Base-by-base conservation (phyloP, 2,888 invertebrate genomes). In the Pomacea canaliculata region DNA sequence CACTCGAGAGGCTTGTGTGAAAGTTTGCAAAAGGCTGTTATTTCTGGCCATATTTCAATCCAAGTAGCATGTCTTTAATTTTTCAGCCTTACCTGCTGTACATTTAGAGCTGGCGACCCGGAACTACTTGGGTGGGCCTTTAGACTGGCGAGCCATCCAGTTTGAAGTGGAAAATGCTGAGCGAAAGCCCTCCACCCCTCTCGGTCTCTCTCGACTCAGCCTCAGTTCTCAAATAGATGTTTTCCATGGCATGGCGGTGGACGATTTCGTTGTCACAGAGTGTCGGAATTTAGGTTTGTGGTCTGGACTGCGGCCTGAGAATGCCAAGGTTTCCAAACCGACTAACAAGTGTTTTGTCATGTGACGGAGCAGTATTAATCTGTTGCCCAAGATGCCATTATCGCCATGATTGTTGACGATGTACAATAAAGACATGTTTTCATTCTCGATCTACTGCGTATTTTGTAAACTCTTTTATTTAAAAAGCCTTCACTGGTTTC, bases 81-180 rank as follows among this genome's bases (percentile, higher is more conserved):
- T 83, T 81, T 62, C 84, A 90, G 90, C 88, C 7, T 78, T 89
- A 56, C 89, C 90, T 3, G 84, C 84, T n/a, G 85, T 89, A 37
- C 87, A 86, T 76, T 80, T 89, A 63, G 89, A 89, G 63, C 83
- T 90, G 19, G 88, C 87, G 0, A 89, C 89, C 9, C 82, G 87
- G 71, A 88, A 89, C 80, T 89, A 90, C 81, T 84, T 90, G 62
- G 89, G 89, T 0, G 87, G 84, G 19, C 85, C 86, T 13, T 80
- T 89, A 13, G 87, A 88, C 77, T 85, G 84, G 81, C 71, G 83
- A 0, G 48, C 79, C 37, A 76, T 89, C 27, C 80, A 84, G 60
- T 72, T 76, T 13, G 86, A 88, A 18, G 84, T 89, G 37, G 78
- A 78, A 51, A 81, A 77, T 8, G 89, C 89, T 16, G 80, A 88